Evolutionary conservation across 2,797 vertebrate species (phyloP).

Genomic region (Alfaro cultratus): DNA sequence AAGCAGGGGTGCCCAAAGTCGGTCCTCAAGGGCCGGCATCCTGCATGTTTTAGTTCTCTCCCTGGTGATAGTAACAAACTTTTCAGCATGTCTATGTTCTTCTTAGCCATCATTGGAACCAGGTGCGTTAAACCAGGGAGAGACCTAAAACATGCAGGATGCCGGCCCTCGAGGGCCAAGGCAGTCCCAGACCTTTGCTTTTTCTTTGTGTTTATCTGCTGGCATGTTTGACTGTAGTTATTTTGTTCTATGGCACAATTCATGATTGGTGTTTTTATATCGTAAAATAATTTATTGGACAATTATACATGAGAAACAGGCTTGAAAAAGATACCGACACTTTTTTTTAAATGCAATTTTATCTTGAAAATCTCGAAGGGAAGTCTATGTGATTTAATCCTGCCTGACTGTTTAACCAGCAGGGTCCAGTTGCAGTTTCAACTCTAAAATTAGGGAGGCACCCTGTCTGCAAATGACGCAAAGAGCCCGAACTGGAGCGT

Average conservation of each 20-base stretch:
- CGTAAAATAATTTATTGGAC: too few species aligned
- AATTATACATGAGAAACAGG: background rate
- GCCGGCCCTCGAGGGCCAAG: too few species aligned
- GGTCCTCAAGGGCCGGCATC: too few species aligned
- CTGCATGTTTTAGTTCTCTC: too few species aligned
- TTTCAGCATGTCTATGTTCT: too few species aligned
- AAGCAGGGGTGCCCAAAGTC: too few species aligned
- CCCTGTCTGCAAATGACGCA: conserved; percentile 74
- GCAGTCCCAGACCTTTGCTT: background rate
- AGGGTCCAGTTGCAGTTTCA: conserved; percentile 65
- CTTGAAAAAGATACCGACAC: background rate
- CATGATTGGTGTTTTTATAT: background rate
- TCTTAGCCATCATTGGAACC: too few species aligned
- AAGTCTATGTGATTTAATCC: background rate
- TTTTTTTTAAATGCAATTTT: conserved; percentile 23
- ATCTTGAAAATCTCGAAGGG: conserved; percentile 43
- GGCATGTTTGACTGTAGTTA: background rate
- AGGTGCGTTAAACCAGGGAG: too few species aligned
- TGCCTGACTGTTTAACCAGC: background rate
- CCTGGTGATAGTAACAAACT: too few species aligned
- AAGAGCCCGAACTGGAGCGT: conserved; percentile 65
- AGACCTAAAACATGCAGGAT: too few species aligned
- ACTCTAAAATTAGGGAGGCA: conserved; percentile 80
- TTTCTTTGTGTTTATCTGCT: too few species aligned
- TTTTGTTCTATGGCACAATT: background rate